Evolutionary conservation across 2,797 vertebrate species (phyloP).

Genomic region (Malurus splendens): DNA sequence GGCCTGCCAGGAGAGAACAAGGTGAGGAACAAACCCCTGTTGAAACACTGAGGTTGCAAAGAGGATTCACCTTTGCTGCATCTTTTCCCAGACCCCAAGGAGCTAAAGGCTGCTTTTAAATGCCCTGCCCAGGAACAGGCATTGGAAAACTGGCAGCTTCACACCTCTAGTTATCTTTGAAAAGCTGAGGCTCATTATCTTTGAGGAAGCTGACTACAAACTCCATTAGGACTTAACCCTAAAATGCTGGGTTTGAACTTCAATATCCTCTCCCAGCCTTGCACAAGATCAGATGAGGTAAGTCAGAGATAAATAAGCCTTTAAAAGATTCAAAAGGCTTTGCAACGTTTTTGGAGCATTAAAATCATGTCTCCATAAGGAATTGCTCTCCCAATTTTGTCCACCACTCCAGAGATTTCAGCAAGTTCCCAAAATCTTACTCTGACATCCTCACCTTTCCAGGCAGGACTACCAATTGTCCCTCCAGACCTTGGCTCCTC

Average conservation of each 20-base stretch:
- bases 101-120: not conserved
- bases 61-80: not conserved
- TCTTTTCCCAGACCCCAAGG: not conserved
- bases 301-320: not conserved
- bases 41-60: not conserved
- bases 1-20: constrained; percentile 71
- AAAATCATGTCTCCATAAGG: not conserved
- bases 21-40: not conserved
- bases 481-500: not conserved
- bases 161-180: not conserved
- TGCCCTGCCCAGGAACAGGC: not conserved
- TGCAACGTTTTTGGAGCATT: not conserved
- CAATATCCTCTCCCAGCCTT: not conserved
- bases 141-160: not conserved
- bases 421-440: not conserved
- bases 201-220: not conserved
- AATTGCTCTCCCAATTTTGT: not conserved
- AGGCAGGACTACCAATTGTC: not conserved
- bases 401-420: not conserved
- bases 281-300: not conserved
- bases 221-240: not conserved
- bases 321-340: not conserved
- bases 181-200: not conserved
- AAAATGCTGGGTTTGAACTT: not conserved
- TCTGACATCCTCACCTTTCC: not conserved